phyloP scores from a whole-genome alignment of 1,140 invertebrate genomes.

The Eumaeus atala region DNA sequence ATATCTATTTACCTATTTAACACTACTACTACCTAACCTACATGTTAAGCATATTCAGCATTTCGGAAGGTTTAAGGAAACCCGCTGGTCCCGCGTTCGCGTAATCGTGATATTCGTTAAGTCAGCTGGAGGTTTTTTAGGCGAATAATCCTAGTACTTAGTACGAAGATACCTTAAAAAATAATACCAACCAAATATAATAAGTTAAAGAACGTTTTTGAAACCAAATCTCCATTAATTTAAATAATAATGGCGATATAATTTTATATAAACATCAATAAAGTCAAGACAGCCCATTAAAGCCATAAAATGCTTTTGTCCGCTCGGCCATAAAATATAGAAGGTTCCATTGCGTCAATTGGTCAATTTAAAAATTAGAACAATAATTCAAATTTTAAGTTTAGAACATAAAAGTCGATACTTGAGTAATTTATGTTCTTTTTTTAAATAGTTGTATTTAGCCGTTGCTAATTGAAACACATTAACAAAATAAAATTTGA shows the following conservation, averaged over 20 bases:
- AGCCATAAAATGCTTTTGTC: conserved; percentile 5
- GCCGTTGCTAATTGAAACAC: conserved; percentile 23
- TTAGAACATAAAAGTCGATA: conserved; percentile 7
- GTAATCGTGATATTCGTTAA: too few species aligned
- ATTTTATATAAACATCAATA: conserved; percentile 1
- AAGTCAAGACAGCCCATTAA: not conserved
- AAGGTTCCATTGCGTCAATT: not conserved
- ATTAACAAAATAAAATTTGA: conserved; percentile 19
- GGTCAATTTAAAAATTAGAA: conserved; percentile 12
- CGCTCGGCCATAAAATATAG: not conserved
- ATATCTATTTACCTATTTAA: too few species aligned
- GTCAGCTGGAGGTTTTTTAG: too few species aligned
- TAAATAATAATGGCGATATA: conserved; percentile 3
- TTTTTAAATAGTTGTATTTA: conserved; percentile 1
- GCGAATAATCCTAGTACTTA: too few species aligned
- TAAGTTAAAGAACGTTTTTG: too few species aligned
- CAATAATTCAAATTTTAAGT: conserved; percentile 11
- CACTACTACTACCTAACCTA: too few species aligned
- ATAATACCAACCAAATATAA: too few species aligned
- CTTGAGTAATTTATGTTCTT: conserved; percentile 7
- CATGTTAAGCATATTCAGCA: too few species aligned
- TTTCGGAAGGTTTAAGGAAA: too few species aligned
- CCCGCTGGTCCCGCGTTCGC: too few species aligned
- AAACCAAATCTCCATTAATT: not conserved
- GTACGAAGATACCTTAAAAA: too few species aligned